Percentiles rank a stretch among this genome's conserved stretches.
These are phyloP conservation scores for Gallinago undulata DNA, from an alignment of 2,113 vertebrate genomes.

Conservation along the genomic window DNA sequence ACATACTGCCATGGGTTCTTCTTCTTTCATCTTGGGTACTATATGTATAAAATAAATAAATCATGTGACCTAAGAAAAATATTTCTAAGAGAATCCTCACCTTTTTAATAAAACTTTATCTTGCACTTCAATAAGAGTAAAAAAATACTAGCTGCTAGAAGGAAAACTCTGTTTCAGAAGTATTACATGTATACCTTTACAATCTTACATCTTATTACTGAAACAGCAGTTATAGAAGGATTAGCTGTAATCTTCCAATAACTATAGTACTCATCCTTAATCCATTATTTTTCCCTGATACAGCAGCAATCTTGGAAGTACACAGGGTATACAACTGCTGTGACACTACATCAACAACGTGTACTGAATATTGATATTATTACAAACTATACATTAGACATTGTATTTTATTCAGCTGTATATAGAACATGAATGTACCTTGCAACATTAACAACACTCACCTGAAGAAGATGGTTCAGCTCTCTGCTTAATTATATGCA, in stretches of 20 bases:
- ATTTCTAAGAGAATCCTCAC: not conserved
- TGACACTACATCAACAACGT: not conserved
- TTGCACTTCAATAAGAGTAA: not conserved
- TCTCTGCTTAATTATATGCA: not conserved
- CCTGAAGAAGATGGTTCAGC: not conserved
- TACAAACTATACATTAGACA: not conserved
- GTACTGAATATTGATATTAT: not conserved
- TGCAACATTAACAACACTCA: not conserved
- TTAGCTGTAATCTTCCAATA: not conserved
- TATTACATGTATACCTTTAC: not conserved
- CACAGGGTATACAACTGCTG: accelerated
- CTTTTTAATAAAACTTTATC: not conserved
- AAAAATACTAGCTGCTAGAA: not conserved
- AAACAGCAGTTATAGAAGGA: not conserved
- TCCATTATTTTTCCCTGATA: not conserved
- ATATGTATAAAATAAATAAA: not conserved
- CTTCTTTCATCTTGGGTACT: not conserved
- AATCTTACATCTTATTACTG: not conserved
- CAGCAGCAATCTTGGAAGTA: not conserved
- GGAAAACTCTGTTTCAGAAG: not conserved
- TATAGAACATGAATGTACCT: not conserved
- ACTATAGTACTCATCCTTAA: not conserved
- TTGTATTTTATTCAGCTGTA: not conserved
- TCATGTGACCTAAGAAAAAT: not conserved
- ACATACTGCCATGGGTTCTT: not conserved